Conservation (phyloP, 1,140 invertebrate species). For the Lutraria rhynchaena region DNA sequence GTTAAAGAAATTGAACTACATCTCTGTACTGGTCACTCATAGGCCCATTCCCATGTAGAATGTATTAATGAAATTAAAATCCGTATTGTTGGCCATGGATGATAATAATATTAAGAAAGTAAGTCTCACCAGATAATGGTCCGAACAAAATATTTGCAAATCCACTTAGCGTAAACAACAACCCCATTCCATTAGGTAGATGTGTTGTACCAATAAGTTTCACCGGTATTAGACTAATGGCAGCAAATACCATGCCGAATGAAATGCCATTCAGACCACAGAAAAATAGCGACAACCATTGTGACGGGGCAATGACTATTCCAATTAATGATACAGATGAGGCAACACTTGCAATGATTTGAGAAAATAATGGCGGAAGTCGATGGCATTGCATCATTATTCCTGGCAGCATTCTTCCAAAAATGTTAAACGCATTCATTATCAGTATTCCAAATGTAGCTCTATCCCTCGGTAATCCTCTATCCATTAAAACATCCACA, state of each 20-base stretch:
- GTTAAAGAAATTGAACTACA: no score
- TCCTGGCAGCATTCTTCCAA: background rate
- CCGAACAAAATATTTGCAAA: background rate
- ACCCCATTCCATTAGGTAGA: background rate
- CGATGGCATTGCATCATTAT: background rate
- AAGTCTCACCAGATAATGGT: background rate
- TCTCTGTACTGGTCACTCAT: no score
- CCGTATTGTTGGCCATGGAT: no score
- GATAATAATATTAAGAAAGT: no score
- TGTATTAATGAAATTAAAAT: no score
- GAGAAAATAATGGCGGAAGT: background rate
- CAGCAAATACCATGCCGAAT: background rate
- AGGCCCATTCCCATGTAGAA: no score
- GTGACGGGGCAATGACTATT: background rate
- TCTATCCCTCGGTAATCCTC: background rate
- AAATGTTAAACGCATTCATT: background rate
- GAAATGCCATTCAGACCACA: background rate
- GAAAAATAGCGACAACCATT: background rate
- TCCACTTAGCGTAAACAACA: background rate
- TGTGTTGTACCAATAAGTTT: background rate
- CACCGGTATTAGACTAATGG: background rate
- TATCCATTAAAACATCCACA: background rate
- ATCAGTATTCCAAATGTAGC: conserved; percentile 9
- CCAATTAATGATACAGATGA: background rate
- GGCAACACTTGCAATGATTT: background rate